Base-by-base conservation (phyloP, 2,888 invertebrate species). In the Phania funesta region DNA sequence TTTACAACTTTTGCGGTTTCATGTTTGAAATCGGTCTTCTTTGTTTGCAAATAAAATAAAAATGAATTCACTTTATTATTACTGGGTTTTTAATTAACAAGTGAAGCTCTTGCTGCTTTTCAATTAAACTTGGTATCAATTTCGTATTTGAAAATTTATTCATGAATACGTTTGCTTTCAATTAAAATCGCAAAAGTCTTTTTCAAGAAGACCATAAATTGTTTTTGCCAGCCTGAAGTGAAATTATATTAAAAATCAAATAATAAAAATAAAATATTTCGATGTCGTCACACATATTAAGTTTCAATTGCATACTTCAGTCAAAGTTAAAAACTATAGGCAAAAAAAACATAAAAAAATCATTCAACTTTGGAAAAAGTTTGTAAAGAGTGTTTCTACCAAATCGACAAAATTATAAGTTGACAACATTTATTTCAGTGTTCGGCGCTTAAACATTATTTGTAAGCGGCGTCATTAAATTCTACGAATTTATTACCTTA, bases 241-340 rank as follows among this genome's bases (percentile, higher is more conserved):
- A 78, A 82, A 78, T 78, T 78, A 65, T 65, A 35, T 76, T 41
- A 2, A 67, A 60, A 65, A 74, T 48, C 52, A 18, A 26, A 24
- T 6, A 24, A 4, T 67, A 13, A 11, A 32, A 32, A 44, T 48
- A 18, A 20, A 48, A 8, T 50, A 44, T 58, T 24, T 65, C 64
- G 29, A 80, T 75, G 74, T 24, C 75, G 75, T 76, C 70, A 76
- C 58, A 71, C 22, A 35, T 58, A 67, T 76, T 67, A n/a, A 60
- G 44, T 68, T 60, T 41, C 29, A 60, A 32, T 16, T 46, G 20
- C 0, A n/a, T 73, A 3, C 1, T 41, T 41, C 52, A 20, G 16
- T 38, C 18, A 18, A 26, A 35, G 20, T 65, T 32, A 20, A 22
- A 26, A 20, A 29, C 35, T 16, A 9, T 5, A 35, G 1, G 44